These are phyloP conservation scores for Ailurus styani DNA, from an alignment of 2,113 vertebrate species.

Conservation along the genomic window DNA sequence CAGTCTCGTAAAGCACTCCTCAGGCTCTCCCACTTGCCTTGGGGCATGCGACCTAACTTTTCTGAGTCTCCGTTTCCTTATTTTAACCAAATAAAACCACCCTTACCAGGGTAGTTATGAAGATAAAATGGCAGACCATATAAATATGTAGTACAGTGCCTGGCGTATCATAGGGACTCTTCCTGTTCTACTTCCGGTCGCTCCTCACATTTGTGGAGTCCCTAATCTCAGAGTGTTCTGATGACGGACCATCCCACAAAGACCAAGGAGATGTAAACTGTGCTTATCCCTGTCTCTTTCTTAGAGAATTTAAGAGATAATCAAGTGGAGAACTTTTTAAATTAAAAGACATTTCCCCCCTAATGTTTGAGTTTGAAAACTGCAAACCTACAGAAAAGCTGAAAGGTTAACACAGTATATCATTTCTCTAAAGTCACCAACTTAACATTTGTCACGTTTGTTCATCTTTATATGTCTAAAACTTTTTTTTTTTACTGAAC, in stretches of 20 bases:
- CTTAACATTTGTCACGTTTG: background rate
- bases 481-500: background rate
- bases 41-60: background rate
- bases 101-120: background rate
- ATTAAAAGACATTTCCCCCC: background rate
- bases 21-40: background rate
- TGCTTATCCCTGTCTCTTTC: background rate
- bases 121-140: background rate
- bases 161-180: background rate
- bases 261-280: background rate
- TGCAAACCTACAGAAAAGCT: background rate
- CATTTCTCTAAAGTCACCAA: background rate
- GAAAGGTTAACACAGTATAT: background rate
- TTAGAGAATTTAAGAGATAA: slow-evolving; percentile 10
- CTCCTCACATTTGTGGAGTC: background rate
- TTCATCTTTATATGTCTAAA: slow-evolving; percentile 1
- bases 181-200: background rate
- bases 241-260: background rate
- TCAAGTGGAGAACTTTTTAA: background rate
- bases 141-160: background rate
- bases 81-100: background rate
- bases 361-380: slow-evolving; percentile 30
- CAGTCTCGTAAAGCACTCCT: background rate
- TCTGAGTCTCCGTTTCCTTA: background rate
- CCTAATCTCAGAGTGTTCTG: background rate